Conservation (phyloP, 35 echinoderm and acorn worm species). For the Anneissia japonica region DNA sequence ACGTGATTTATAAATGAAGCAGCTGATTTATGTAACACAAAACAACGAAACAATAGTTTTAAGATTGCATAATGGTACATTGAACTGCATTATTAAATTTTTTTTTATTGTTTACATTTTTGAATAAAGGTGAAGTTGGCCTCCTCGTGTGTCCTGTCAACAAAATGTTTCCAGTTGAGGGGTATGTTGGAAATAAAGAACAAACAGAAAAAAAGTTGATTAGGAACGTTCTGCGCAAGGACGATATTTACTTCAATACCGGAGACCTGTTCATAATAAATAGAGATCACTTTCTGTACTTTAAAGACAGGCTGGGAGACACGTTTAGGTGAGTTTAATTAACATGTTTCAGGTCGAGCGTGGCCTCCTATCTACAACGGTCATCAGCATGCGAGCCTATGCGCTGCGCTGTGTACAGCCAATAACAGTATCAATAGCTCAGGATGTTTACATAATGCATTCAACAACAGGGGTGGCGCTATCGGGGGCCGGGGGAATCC, state of each 20-base stretch:
- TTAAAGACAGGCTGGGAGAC: constrained; percentile 92
- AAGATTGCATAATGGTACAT: too few species aligned
- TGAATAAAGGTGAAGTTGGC: constrained; percentile 60
- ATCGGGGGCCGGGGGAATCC: too few species aligned
- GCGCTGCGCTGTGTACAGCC: too few species aligned
- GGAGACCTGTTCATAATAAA: constrained; percentile 82
- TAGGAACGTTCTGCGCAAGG: constrained; percentile 59
- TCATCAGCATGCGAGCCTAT: too few species aligned
- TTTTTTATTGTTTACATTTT: background rate
- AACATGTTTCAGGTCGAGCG: too few species aligned
- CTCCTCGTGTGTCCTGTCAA: constrained; percentile 82
- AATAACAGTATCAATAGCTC: too few species aligned
- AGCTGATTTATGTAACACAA: too few species aligned
- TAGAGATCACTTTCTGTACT: constrained; percentile 67
- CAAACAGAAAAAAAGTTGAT: constrained; percentile 80
- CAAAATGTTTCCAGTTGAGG: constrained; percentile 86
- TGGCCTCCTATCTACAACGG: too few species aligned
- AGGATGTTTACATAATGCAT: too few species aligned
- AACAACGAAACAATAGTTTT: too few species aligned
- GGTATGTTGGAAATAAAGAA: constrained; percentile 87
- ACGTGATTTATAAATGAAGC: too few species aligned
- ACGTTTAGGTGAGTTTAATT: constrained; percentile 73
- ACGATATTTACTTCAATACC: constrained; percentile 90
- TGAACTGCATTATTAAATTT: background rate
- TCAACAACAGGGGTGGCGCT: too few species aligned